These are phyloP conservation scores for Bungarus multicinctus DNA, from an alignment of 2,113 vertebrate genomes.

Conservation along the genomic window DNA sequence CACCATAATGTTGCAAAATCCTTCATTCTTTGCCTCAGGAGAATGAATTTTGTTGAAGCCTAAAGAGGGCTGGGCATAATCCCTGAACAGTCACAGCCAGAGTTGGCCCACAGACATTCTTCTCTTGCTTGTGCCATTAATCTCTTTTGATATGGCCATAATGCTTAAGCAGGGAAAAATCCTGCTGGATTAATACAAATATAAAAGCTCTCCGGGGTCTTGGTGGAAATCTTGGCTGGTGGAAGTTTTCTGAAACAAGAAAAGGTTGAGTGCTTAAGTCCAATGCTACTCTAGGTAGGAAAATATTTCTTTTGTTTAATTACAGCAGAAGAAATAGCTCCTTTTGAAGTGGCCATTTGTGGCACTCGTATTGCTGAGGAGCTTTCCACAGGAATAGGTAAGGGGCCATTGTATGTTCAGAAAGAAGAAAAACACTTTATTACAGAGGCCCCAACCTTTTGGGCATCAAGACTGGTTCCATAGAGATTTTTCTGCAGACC, in stretches of 20 bases:
- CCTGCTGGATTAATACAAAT: slow-evolving; percentile 2
- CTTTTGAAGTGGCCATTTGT: slow-evolving; percentile 8
- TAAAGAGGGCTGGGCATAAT: neutral
- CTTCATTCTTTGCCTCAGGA: neutral
- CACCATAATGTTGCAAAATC: neutral
- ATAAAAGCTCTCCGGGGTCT: neutral
- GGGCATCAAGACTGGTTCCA: too few species aligned
- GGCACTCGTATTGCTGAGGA: neutral
- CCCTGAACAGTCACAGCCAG: neutral
- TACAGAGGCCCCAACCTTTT: neutral
- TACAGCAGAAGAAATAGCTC: slow-evolving; percentile 46
- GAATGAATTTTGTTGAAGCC: neutral
- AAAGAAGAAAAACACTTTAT: neutral
- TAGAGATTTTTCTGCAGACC: too few species aligned
- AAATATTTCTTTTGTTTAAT: slow-evolving; percentile 59
- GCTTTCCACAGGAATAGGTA: neutral
- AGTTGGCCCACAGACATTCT: neutral
- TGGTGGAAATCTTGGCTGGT: neutral
- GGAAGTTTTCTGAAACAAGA: slow-evolving; percentile 55
- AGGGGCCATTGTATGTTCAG: neutral
- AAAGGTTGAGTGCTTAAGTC: slow-evolving; percentile 17
- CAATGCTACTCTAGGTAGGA: slow-evolving; percentile 54
- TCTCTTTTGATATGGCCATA: slow-evolving; percentile 4
- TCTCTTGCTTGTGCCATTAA: neutral
- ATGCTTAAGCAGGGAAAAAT: neutral